Evolutionary conservation across 2,888 invertebrate species (phyloP), one percentile per base, ranked within the genome.

Genomic region (Zonitis immaculata): DNA sequence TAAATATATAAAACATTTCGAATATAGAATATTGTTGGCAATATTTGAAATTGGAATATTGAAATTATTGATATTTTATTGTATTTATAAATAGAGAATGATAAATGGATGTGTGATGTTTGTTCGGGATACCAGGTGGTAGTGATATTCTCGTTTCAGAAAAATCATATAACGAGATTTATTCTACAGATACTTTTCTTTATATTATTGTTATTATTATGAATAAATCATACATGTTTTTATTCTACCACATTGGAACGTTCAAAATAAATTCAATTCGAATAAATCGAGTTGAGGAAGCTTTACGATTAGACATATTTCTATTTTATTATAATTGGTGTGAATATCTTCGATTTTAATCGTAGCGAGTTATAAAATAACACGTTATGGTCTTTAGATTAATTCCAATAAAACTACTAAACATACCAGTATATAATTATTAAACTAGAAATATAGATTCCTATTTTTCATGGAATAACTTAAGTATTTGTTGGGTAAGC

Each of bases 121-220:
- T 51, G 54, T 27, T 30, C 35, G n/a, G 44, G 45, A 45, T 55
- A 55, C 51, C 51, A 55, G 55, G 51, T 55, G 55, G 44, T 35
- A 18, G 18, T 39, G 42, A 49, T 55, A 55, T 51, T 55, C 48
- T 42, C 30, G 51, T 48, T 55, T 49, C 45, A 49, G 48, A 42
- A 55, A 48, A 48, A 35, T 45, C 39, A 45, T 51, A 55, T 48
- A 48, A 51, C 49, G 32, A 20, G 39, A 51, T 54, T 55, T 55
- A 51, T 35, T 35, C 16, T 6, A 35, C 16, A 35, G 35, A 18
- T 35, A 16, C 35, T 35, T 35, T 35, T 35, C 35, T 35, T 35
- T 35, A 35, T 14, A 35, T 35, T 35, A 35, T 16, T 35, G 35
- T 9, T 8, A 9, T 12, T 35, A 8, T 16, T 35, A 16, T 55